A percentile compares a stretch with the other conserved stretches of the same genome.
These are phyloP conservation scores for Archilochus colubris DNA, from an alignment of 2,113 vertebrate genomes.

Conservation along the genomic window DNA sequence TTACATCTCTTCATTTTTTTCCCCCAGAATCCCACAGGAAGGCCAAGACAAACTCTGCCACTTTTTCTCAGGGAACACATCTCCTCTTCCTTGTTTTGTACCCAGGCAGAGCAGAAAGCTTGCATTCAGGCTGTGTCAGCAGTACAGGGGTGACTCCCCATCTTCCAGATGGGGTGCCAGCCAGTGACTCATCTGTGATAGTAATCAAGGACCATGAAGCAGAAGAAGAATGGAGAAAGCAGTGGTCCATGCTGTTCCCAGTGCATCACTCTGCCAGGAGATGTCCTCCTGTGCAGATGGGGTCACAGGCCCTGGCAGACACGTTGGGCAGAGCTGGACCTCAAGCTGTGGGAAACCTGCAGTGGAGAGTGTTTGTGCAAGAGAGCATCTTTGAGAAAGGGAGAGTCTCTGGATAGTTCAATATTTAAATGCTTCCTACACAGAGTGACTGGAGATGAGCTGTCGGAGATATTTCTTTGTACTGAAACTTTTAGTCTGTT, in stretches of 20 bases:
- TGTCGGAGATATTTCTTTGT: not conserved
- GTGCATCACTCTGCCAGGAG: not conserved
- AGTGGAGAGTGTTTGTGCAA: not conserved
- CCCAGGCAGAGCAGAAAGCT: not conserved
- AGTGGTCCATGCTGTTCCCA: not conserved
- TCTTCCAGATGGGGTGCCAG: constrained; percentile 10
- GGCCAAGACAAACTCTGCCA: not conserved
- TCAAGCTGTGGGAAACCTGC: not conserved
- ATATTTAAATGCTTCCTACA: not conserved
- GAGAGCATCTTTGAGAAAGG: accelerated
- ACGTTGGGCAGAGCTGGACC: not conserved
- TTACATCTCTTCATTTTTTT: not conserved
- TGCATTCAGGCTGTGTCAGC: constrained; percentile 13
- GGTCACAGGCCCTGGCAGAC: constrained; percentile 16
- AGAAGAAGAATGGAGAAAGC: constrained; percentile 29
- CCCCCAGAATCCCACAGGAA: not conserved
- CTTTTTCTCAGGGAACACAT: not conserved
- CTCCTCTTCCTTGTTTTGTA: not conserved
- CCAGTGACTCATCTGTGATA: not conserved
- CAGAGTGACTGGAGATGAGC: not conserved
- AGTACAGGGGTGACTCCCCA: not conserved
- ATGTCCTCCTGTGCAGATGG: not conserved
- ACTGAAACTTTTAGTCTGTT: not conserved
- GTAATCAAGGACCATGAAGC: not conserved
- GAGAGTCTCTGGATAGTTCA: not conserved